These are phyloP conservation scores for Drosophila saltans DNA, from an alignment of 1,140 invertebrate species.

Conservation along the genomic window DNA sequence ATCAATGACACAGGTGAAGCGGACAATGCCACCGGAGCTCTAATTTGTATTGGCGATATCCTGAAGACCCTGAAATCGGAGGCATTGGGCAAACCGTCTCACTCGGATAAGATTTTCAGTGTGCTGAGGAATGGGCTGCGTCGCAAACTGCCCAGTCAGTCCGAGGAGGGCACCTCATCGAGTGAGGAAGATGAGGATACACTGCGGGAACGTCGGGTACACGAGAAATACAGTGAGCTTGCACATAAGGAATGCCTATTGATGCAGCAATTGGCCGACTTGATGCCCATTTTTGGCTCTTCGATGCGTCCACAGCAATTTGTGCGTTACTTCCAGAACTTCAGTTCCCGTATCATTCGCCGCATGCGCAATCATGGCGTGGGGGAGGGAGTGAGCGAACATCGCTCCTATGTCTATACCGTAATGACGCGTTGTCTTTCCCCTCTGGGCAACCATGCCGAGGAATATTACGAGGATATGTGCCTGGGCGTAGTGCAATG, in stretches of 20 bases:
- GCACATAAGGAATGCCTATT: not conserved
- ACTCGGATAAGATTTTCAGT: not conserved
- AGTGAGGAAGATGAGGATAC: not conserved
- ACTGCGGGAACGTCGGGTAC: not conserved
- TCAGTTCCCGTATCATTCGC: not conserved
- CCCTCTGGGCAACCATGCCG: conserved; percentile 15
- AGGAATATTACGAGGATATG: conserved; percentile 28
- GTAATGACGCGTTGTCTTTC: conserved; percentile 22
- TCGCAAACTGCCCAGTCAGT: not conserved
- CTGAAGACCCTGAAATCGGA: not conserved
- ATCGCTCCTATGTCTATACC: conserved; percentile 17
- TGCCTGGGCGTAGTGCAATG: conserved; percentile 24
- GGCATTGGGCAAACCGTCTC: not conserved
- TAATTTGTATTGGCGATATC: not conserved
- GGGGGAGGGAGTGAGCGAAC: not conserved
- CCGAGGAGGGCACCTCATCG: not conserved
- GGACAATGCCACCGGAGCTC: not conserved
- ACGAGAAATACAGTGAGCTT: not conserved
- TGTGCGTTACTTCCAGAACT: not conserved
- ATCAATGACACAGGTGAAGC: not conserved
- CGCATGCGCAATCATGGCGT: not conserved
- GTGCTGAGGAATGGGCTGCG: not conserved
- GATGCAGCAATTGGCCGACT: not conserved
- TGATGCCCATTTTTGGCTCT: not conserved
- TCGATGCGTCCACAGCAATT: not conserved